A percentile compares a stretch with the other conserved stretches of the same genome.
Evolutionary conservation across 2,797 vertebrate genomes (phyloP).

Genomic region (Pelochelys cantorii): DNA sequence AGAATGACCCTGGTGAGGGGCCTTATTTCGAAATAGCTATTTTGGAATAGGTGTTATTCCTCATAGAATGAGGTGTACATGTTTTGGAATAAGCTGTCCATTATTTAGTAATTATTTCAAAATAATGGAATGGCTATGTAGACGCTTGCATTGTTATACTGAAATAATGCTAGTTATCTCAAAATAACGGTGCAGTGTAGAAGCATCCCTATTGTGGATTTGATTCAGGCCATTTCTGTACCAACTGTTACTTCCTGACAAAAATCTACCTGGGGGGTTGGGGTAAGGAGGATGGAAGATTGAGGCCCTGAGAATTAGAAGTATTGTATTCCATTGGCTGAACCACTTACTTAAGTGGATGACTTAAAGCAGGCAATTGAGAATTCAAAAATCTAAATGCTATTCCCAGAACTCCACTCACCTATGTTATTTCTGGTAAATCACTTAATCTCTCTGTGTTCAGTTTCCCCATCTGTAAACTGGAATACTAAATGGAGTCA

Average conservation of each 20-base stretch:
- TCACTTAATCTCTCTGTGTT: not conserved
- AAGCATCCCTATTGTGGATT: not conserved
- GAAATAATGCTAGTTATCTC: too few species aligned
- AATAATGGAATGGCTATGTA: too few species aligned
- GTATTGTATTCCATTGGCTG: not conserved
- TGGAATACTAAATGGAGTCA: not conserved
- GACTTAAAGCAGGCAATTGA: not conserved
- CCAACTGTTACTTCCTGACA: not conserved
- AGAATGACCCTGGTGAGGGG: too few species aligned
- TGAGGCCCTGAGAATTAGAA: fast-evolving
- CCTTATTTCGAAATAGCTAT: too few species aligned
- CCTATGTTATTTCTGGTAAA: not conserved
- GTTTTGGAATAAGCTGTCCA: too few species aligned
- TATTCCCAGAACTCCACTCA: not conserved
- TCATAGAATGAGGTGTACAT: too few species aligned
- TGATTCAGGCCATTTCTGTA: not conserved
- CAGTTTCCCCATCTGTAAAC: not conserved
- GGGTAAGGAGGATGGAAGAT: fast-evolving
- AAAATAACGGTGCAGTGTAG: too few species aligned
- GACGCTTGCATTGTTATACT: too few species aligned
- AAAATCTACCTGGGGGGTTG: not conserved
- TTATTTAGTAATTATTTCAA: too few species aligned
- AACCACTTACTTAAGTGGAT: not conserved
- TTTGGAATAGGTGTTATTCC: too few species aligned
- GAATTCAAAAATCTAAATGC: not conserved